Evolutionary conservation across 2,888 invertebrate genomes (phyloP), one percentile per base, ranked within the genome.

Genomic region (Conchocele bisecta): DNA sequence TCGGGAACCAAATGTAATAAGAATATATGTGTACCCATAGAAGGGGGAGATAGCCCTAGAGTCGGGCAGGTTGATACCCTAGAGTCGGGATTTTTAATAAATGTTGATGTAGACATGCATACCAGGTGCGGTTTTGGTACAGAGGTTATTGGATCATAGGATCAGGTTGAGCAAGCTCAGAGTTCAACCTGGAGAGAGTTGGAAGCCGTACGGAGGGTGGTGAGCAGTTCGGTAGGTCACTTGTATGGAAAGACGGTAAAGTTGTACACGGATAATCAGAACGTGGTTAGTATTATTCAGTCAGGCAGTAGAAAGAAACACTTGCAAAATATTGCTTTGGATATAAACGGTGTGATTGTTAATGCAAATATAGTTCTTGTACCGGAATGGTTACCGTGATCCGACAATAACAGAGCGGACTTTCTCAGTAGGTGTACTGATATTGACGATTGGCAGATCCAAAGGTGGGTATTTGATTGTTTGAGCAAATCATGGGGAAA

Each of bases 111-210:
- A n/a, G n/a, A n/a, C n/a, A n/a, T n/a, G n/a, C n/a, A n/a, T n/a
- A n/a, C n/a, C n/a, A n/a, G n/a, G n/a, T n/a, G n/a, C n/a, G n/a
- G n/a, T n/a, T n/a, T n/a, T n/a, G n/a, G n/a, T n/a, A n/a, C n/a
- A n/a, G n/a, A n/a, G n/a, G n/a, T n/a, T n/a, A n/a, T n/a, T n/a
- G n/a, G n/a, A n/a, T n/a, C n/a, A n/a, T n/a, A n/a, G n/a, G n/a
- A 69, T 41, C 48, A 26, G 11, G 6, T 11, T 15, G 58, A 51
- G 13, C 24, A 35, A 15, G 6, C 0, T 3, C 28, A 46, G n/a
- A 59, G 59, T 17, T 53, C 46, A 5, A 59, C 53, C 17, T 66
- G 66, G 59, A 35, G 58, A 20, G 59, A 66, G 22, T 17, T 58
- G 15, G 53, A 66, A n/a, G 13, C 58, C 2, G 51, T 58, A 4